phyloP scores from a whole-genome alignment of 2,797 vertebrate species.

The Xenops minutus region DNA sequence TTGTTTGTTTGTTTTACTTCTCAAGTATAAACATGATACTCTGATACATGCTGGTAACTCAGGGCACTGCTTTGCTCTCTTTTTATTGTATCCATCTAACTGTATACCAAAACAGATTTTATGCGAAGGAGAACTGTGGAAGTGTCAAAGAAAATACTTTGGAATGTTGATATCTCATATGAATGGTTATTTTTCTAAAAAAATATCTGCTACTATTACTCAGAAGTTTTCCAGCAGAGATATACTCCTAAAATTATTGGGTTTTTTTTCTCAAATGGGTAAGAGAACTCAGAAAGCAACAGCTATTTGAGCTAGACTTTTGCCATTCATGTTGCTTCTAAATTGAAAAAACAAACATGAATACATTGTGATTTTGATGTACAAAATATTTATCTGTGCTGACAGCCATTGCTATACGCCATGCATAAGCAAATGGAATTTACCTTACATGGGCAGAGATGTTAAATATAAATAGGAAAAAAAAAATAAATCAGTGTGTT shows the following conservation, averaged over 20 bases:
- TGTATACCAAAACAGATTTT: background rate
- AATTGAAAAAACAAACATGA: background rate
- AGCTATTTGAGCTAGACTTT: background rate
- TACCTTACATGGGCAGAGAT: background rate
- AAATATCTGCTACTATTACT: background rate
- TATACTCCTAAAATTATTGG: background rate
- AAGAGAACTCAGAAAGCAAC: background rate
- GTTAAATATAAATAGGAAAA: background rate
- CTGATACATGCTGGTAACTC: background rate
- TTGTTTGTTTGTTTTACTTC: no score
- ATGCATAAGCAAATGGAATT: background rate
- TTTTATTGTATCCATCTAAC: background rate
- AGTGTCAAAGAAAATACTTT: background rate
- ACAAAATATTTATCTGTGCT: background rate
- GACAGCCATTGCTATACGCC: background rate
- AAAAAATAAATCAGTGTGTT: background rate
- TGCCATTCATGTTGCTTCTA: background rate
- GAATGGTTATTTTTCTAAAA: background rate
- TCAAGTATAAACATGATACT: background rate
- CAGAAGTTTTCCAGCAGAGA: background rate
- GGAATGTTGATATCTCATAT: background rate
- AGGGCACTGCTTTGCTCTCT: background rate
- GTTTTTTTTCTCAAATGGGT: background rate
- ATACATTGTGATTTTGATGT: conserved; percentile 14
- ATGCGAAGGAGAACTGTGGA: background rate